Evolutionary conservation across 2,888 invertebrate genomes (phyloP).

Genomic region (Euproctis similis): DNA sequence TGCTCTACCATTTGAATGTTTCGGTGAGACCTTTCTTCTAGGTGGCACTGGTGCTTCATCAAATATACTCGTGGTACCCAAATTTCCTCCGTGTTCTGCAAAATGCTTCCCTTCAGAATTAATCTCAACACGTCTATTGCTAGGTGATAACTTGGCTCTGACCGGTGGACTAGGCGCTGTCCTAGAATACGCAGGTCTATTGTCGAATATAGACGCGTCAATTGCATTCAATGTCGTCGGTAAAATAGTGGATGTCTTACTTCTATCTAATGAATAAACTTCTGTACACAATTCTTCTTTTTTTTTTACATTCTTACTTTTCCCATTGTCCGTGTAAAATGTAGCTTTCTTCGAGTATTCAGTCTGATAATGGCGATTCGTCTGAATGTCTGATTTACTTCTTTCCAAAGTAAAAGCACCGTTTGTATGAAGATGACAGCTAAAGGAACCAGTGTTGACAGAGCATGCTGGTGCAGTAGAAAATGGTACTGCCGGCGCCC

Average conservation of each 20-base stretch:
- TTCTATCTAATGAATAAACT: slow-evolving; percentile 50
- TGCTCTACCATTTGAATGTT: slow-evolving; percentile 22
- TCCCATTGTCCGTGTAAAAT: slow-evolving; percentile 49
- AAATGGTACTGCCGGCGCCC: slow-evolving; percentile 64
- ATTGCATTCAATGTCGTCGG: slow-evolving; percentile 38
- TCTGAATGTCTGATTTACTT: slow-evolving; percentile 64
- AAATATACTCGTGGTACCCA: slow-evolving; percentile 49
- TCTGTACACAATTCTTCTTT: slow-evolving; percentile 29
- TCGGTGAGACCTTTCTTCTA: slow-evolving; percentile 57
- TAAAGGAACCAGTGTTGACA: slow-evolving; percentile 57
- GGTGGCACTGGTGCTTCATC: slow-evolving; percentile 56
- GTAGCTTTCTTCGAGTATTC: slow-evolving; percentile 46
- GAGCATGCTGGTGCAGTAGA: slow-evolving; percentile 61
- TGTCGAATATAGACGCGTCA: slow-evolving; percentile 58
- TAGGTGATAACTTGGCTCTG: slow-evolving; percentile 55
- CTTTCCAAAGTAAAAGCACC: slow-evolving; percentile 59
- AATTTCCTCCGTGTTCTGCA: slow-evolving; percentile 41
- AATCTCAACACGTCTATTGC: slow-evolving; percentile 31
- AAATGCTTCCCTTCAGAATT: slow-evolving; percentile 36
- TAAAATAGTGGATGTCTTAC: slow-evolving; percentile 56
- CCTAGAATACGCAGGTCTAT: slow-evolving; percentile 50
- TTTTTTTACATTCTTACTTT: slow-evolving; percentile 19
- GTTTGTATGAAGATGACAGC: slow-evolving; percentile 64
- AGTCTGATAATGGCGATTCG: slow-evolving; percentile 42
- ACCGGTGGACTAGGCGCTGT: slow-evolving; percentile 68